Conservation (phyloP, 2,113 vertebrate genomes). For the Labrus mixtus region DNA sequence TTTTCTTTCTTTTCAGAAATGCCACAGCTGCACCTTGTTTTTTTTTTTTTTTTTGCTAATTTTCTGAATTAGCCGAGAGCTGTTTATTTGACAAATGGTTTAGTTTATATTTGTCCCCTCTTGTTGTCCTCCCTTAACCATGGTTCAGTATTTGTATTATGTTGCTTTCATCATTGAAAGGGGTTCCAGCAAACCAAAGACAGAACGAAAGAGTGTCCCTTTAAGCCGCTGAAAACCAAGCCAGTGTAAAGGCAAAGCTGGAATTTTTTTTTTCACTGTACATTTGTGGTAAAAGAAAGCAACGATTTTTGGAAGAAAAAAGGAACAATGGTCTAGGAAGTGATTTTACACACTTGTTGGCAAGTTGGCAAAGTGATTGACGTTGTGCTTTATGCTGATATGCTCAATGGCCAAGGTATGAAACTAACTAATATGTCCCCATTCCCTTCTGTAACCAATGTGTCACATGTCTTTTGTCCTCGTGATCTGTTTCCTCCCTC, state of each 20-base stretch:
- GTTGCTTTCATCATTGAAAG: slow-evolving; percentile 62
- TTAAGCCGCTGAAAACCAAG: slow-evolving; percentile 76
- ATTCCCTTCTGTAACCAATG: slow-evolving; percentile 75
- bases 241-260: slow-evolving; percentile 68
- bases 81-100: slow-evolving; percentile 61
- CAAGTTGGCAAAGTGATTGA: slow-evolving; percentile 61
- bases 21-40: slow-evolving; percentile 73
- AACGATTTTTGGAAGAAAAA: slow-evolving; percentile 30
- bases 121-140: slow-evolving; percentile 65
- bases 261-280: slow-evolving; percentile 54
- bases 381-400: slow-evolving; percentile 71
- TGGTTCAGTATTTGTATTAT: slow-evolving; percentile 71
- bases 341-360: slow-evolving; percentile 61
- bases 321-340: slow-evolving; percentile 42
- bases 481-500: slow-evolving; percentile 67
- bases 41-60: slow-evolving; percentile 73
- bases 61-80: slow-evolving; percentile 77
- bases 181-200: slow-evolving; percentile 85
- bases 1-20: slow-evolving; percentile 42
- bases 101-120: slow-evolving; percentile 50
- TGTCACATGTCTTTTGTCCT: slow-evolving; percentile 72
- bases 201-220: slow-evolving; percentile 82
- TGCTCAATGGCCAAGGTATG: slow-evolving; percentile 57
- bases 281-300: slow-evolving; percentile 59
- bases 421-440: slow-evolving; percentile 70